phyloP scores from a whole-genome alignment of 2,797 vertebrate genomes.

The Cetoscarus ocellatus region DNA sequence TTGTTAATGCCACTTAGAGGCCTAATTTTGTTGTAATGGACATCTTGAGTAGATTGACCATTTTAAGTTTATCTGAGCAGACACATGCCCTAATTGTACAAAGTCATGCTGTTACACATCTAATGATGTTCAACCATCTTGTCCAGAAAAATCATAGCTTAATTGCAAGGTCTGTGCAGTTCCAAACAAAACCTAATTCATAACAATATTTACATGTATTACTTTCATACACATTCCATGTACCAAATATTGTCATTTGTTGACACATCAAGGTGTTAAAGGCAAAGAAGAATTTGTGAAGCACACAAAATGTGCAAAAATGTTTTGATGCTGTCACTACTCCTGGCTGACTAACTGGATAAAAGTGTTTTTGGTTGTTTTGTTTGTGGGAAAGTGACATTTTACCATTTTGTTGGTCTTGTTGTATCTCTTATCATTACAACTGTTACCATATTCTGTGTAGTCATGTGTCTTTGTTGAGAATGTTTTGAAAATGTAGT shows the following conservation, averaged over 20 bases:
- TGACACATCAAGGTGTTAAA: neutral
- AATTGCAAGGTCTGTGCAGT: neutral
- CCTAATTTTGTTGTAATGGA: neutral
- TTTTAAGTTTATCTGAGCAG: neutral
- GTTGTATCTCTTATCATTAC: neutral
- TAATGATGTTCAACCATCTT: neutral
- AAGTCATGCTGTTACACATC: neutral
- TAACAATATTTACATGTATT: neutral
- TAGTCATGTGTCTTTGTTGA: neutral
- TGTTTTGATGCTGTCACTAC: neutral
- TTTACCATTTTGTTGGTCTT: neutral
- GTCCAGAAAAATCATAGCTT: too few relatives aligned
- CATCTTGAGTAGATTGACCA: neutral
- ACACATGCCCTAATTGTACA: neutral
- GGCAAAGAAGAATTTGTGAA: neutral
- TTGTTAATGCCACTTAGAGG: neutral
- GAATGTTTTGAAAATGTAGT: neutral
- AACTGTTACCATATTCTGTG: neutral
- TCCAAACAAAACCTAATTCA: neutral
- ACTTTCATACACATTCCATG: neutral
- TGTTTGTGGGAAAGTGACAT: neutral
- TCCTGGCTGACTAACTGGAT: too few relatives aligned
- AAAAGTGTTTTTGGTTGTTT: neutral
- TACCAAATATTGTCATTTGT: neutral
- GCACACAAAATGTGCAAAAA: neutral